Evolutionary conservation across 2,888 invertebrate species (phyloP).

Genomic region (Linhomoeus sp.): DNA sequence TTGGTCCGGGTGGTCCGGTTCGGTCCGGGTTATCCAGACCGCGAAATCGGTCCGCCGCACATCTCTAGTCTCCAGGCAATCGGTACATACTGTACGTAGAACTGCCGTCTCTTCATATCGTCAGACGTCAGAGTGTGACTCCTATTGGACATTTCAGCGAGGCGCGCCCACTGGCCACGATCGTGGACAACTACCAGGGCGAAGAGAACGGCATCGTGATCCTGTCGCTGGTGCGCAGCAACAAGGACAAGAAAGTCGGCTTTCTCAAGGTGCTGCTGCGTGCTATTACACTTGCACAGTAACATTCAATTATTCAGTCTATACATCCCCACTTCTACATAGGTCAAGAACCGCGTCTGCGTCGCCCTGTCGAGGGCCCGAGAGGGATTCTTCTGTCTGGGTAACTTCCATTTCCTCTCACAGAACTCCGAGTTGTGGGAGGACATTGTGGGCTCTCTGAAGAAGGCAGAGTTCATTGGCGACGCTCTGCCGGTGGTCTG

Average conservation of each 20-base stretch:
- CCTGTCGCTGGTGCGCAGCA: constrained; percentile 18
- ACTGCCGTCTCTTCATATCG: too few relatives aligned
- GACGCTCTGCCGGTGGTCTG: constrained; percentile 10
- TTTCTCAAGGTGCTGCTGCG: constrained; percentile 16
- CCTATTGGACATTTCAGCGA: too few relatives aligned
- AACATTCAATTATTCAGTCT: neutral
- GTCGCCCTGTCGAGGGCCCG: constrained; percentile 46
- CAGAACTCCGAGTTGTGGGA: constrained; percentile 9
- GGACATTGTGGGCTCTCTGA: neutral
- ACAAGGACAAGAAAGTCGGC: constrained; percentile 18
- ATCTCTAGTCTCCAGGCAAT: too few relatives aligned
- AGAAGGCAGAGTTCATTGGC: constrained; percentile 1
- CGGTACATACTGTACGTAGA: too few relatives aligned
- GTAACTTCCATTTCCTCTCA: constrained; percentile 36
- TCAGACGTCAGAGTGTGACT: too few relatives aligned
- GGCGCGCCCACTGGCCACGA: constrained; percentile 21
- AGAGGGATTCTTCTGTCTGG: constrained; percentile 50
- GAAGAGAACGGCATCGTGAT: constrained; percentile 56
- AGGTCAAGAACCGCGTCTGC: constrained; percentile 23
- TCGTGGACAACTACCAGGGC: constrained; percentile 60
- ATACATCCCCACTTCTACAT: neutral
- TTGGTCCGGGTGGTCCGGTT: too few relatives aligned
- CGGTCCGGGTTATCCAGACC: too few relatives aligned
- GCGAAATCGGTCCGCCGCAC: too few relatives aligned
- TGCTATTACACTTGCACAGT: neutral